Conservation (phyloP, 2,113 vertebrate genomes). For the Macaca mulatta region DNA sequence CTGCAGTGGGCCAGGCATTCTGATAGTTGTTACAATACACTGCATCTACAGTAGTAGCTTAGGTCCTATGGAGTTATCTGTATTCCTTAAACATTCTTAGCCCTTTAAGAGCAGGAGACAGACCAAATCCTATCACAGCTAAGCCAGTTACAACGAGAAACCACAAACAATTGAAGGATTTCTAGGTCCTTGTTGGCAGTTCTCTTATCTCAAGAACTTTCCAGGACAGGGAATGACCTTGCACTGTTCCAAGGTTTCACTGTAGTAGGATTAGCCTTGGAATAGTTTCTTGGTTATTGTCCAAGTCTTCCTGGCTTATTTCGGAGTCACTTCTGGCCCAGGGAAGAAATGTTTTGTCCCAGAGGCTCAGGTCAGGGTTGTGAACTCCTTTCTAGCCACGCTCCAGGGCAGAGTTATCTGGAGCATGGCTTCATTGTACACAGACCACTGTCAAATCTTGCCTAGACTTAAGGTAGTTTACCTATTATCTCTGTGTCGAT, state of each 20-base stretch:
- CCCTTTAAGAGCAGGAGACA: neutral
- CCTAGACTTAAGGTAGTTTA: neutral
- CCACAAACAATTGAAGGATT: neutral
- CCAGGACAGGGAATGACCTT: slow-evolving; percentile 16
- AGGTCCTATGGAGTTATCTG: neutral
- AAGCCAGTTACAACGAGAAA: slow-evolving; percentile 1
- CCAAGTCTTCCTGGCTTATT: slow-evolving; percentile 30
- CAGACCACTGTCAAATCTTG: neutral
- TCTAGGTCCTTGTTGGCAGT: neutral
- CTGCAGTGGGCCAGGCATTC: neutral
- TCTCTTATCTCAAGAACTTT: slow-evolving; percentile 42
- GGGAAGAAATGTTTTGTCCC: neutral
- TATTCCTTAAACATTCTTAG: neutral
- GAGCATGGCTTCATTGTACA: neutral
- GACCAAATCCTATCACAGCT: neutral
- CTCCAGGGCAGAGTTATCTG: neutral
- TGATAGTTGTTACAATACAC: neutral
- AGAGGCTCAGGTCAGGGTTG: neutral
- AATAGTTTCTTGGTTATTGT: slow-evolving; percentile 16
- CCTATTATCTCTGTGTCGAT: neutral
- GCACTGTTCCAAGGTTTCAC: neutral
- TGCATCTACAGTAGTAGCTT: neutral
- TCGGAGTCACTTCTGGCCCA: neutral
- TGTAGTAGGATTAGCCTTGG: slow-evolving; percentile 11
- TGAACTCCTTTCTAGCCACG: neutral